These are phyloP conservation scores for Temnothorax unifasciatus DNA, from an alignment of 2,888 invertebrate genomes.

Conservation along the genomic window DNA sequence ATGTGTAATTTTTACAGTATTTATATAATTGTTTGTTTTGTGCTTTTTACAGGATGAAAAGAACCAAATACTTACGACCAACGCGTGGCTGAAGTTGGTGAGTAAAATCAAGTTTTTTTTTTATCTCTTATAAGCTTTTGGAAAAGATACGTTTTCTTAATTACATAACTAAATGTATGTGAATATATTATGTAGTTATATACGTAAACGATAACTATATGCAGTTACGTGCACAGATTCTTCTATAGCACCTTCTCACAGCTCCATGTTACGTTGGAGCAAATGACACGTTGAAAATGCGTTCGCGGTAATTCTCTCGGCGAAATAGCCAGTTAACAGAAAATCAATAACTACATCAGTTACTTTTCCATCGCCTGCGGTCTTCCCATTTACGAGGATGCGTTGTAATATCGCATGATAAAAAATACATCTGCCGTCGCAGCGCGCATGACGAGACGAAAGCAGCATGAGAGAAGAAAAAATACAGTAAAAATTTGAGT, in stretches of 20 bases:
- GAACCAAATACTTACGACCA: constrained; percentile 99
- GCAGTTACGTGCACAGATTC: background rate
- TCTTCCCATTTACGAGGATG: constrained; percentile 56
- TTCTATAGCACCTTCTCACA: constrained; percentile 13
- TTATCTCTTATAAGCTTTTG: background rate
- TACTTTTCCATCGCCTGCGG: constrained; percentile 56
- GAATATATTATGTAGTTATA: background rate
- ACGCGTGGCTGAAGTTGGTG: constrained; percentile 99
- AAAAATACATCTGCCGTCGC: constrained; percentile 51
- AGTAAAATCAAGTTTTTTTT: constrained; percentile 87
- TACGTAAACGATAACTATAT: background rate
- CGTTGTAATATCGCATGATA: constrained; percentile 54
- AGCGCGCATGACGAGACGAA: background rate
- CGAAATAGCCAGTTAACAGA: constrained; percentile 51
- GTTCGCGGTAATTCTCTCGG: constrained; percentile 42
- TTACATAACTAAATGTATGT: background rate
- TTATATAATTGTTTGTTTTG: constrained; percentile 55
- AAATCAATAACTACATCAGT: constrained; percentile 63
- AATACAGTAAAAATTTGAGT: constrained; percentile 9
- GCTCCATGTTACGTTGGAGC: constrained; percentile 2
- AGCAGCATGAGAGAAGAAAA: background rate
- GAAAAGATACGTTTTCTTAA: background rate
- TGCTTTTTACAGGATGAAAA: constrained; percentile 96
- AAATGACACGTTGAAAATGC: constrained; percentile 63
- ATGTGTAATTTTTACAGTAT: background rate